phyloP scores from a whole-genome alignment of 2,113 vertebrate species.

The Thermophis baileyi region DNA sequence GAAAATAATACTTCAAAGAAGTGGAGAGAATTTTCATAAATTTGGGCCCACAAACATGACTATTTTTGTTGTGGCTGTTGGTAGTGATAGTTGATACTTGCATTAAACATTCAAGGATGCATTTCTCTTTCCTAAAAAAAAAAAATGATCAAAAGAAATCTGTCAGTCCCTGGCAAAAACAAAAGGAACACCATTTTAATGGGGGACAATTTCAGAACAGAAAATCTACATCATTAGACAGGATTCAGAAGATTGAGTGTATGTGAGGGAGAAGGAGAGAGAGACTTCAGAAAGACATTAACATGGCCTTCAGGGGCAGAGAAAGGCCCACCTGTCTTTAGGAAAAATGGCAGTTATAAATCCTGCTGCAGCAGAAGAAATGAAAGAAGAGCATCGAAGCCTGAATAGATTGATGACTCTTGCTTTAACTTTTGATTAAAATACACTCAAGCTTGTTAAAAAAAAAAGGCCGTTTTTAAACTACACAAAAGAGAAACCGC shows the following conservation, averaged over 20 bases:
- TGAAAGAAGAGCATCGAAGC: not conserved
- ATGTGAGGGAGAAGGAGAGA: not conserved
- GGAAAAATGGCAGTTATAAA: not conserved
- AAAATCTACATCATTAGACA: not conserved
- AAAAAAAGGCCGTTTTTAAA: not conserved
- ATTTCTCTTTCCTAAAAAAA: not conserved
- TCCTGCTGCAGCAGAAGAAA: not conserved
- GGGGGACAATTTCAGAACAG: not conserved
- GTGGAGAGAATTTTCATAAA: not conserved
- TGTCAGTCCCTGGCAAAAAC: not conserved
- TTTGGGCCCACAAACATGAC: not conserved
- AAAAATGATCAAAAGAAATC: not conserved
- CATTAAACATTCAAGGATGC: not conserved
- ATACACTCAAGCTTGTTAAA: not conserved
- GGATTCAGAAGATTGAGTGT: not conserved
- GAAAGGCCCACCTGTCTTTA: not conserved
- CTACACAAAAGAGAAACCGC: not conserved
- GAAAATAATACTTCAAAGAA: not conserved
- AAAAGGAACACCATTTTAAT: not conserved
- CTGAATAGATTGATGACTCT: not conserved
- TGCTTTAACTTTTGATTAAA: not conserved
- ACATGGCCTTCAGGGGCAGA: not conserved
- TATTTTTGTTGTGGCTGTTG: not conserved
- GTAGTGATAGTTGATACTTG: not conserved
- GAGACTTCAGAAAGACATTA: not conserved